Evolutionary conservation across 2,888 invertebrate genomes (phyloP), one percentile per base, ranked within the genome.

Genomic region (Dyspetes luteomarginatus): DNA sequence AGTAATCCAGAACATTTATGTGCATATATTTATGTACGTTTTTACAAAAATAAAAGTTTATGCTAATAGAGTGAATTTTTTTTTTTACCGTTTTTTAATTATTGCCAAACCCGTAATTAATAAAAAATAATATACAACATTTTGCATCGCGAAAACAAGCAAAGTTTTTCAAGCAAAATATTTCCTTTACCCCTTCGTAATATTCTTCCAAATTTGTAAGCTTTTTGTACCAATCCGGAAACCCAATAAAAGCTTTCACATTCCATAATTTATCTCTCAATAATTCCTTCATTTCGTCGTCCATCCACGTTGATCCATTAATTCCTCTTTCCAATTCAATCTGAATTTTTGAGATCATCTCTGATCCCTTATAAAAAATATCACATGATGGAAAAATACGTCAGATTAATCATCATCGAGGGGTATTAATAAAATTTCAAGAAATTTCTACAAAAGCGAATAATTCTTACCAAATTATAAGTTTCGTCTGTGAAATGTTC

Each of bases 201-300:
- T 72, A 75, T 30, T 79, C 17, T 7, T 24, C 72, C 4, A 86
- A 41, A 9, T 71, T 81, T 0, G 76, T 67, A 0, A 75, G 26
- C 19, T 85, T 78, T 15, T 52, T 85, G 30, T 86, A 86, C 85
- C 85, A 86, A 0, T 80, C 71, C 9, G 86, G 84, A 69, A 78
- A 84, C 17, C 85, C 86, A 43, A 85, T 76, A 15, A 78, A 67
- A 0, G 67, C 64, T 19, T 52, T 41, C 0, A 82, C 4, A 12
- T 75, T 67, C 5, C 83, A 41, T 67, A 82, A 58, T 55, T 86
- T 86, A 5, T 81, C 65, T n/a, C 12, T 41, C 30, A 83, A 56
- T 2, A 30, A 15, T 1, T 26, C 2, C 74, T 82, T 85, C 67
- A 78, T 72, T 3, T 45, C 3, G 1, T 17, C 48, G 4, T 78